phyloP scores from a whole-genome alignment of 2,797 vertebrate species.

The Chaetophractus vellerosus region DNA sequence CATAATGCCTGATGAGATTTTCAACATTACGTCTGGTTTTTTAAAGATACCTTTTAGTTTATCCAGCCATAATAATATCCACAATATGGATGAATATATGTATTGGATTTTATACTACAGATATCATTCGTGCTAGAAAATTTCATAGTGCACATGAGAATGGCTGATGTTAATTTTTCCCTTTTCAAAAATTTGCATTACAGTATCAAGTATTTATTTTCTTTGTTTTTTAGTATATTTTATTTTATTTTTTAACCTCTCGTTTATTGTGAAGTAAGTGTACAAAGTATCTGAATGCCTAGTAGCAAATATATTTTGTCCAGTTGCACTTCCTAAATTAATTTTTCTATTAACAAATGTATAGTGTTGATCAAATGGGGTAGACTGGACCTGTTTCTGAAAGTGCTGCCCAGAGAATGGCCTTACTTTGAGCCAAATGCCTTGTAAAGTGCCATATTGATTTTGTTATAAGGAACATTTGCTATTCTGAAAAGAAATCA shows the following conservation, averaged over 20 bases:
- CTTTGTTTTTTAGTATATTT: neutral
- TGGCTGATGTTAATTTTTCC: neutral
- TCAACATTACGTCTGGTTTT: neutral
- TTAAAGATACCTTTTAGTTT: neutral
- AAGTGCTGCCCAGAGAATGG: neutral
- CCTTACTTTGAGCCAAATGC: conserved; percentile 8
- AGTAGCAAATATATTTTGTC: neutral
- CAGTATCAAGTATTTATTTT: neutral
- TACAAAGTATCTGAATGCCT: conserved; percentile 6
- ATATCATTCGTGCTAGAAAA: neutral
- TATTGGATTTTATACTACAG: neutral
- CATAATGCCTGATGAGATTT: neutral
- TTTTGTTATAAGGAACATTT: conserved; percentile 72
- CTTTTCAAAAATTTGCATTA: neutral
- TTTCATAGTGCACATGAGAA: neutral
- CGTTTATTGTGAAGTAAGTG: neutral
- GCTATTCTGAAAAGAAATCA: conserved; percentile 77
- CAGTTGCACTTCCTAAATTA: neutral
- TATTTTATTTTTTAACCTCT: neutral
- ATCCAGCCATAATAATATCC: neutral
- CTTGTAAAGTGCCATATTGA: conserved; percentile 69
- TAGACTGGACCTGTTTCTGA: neutral
- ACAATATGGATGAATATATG: neutral
- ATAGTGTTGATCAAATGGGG: neutral
- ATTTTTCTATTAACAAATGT: conserved; percentile 11